These are phyloP conservation scores for Nysson spinosus DNA, from an alignment of 2,888 invertebrate genomes.

Conservation along the genomic window DNA sequence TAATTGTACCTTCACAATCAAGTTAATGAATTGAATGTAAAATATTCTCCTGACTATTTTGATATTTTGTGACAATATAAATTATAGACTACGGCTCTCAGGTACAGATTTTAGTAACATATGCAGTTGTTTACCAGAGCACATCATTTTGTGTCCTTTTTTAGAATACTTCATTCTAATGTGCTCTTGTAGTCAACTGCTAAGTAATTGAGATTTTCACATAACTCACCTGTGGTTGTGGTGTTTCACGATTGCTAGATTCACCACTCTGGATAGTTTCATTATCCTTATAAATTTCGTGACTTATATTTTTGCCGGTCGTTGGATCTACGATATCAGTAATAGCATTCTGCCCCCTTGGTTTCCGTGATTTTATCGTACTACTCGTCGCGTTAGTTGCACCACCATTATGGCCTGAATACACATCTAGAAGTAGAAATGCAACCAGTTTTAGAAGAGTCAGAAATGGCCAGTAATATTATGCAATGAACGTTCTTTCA, in stretches of 20 bases:
- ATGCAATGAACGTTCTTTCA: too few relatives aligned
- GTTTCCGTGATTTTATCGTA: slow-evolving; percentile 56
- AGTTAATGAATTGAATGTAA: too few relatives aligned
- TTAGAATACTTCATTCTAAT: background rate
- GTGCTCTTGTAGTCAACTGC: slow-evolving; percentile 54
- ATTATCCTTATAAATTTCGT: slow-evolving; percentile 78
- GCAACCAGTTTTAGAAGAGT: background rate
- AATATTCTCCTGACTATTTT: background rate
- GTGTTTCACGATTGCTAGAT: slow-evolving; percentile 79
- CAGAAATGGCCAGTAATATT: too few relatives aligned
- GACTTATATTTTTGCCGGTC: slow-evolving; percentile 79
- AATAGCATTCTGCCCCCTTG: slow-evolving; percentile 68
- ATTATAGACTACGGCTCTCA: slow-evolving; percentile 42
- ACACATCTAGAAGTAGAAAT: slow-evolving; percentile 63
- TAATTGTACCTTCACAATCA: too few relatives aligned
- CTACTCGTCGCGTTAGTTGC: slow-evolving; percentile 56
- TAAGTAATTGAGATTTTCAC: slow-evolving; percentile 22
- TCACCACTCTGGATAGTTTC: slow-evolving; percentile 78
- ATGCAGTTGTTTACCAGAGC: slow-evolving; percentile 57
- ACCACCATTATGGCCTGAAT: slow-evolving; percentile 68
- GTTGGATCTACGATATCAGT: slow-evolving; percentile 78
- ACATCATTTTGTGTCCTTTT: background rate
- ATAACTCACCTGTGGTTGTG: slow-evolving; percentile 76
- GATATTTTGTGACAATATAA: background rate
- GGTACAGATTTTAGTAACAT: slow-evolving; percentile 41